Base-by-base conservation (phyloP, 2,888 invertebrate genomes). In the Reticulitermes lucifugus region DNA sequence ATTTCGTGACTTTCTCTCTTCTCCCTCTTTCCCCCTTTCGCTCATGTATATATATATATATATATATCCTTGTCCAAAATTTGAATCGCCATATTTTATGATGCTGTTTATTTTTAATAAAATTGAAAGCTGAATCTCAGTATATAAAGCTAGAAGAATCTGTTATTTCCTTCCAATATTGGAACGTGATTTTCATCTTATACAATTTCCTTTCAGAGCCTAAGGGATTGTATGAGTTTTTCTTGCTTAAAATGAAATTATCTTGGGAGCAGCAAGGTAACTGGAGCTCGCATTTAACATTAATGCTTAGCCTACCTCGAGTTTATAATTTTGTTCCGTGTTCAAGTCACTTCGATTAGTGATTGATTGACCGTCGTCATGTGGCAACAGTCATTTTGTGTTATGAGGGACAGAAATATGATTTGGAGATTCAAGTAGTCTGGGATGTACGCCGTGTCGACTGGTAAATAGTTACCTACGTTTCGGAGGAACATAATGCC, bases 81-180 rank as follows among this genome's bases (percentile, higher is more conserved):
- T 77, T 51, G 51, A 77, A 77, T 77, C n/a, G n/a, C n/a, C 77
- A 77, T 77, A 46, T 77, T 77, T 77, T 77, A 77, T 18, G 46
- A 77, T 46, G 12, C 46, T 77, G 77, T 77, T 77, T 77, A 43
- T 46, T 77, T 77, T 77, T 77, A 77, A 46, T 77, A 77, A 77
- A 46, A 77, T 65, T 46, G 46, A 77, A 77, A 77, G 46, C 43
- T 35, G 77, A 77, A 46, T 77, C 77, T 46, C n/a, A 22, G 43
- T 77, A 46, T 46, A 77, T 77, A 77, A 77, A 46, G 46, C 46
- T n/a, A 21, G 21, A 43, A n/a, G 14, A n/a, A 46, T 46, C 43
- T 43, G 41, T 46, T 77, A 77, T 51, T 77, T 77, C 51, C 77
- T 77, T 46, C 46, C 77, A n/a, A 77, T 77, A 77, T 77, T 46